phyloP scores from a whole-genome alignment of 2,113 vertebrate species.

The Leptocoma aspasia region DNA sequence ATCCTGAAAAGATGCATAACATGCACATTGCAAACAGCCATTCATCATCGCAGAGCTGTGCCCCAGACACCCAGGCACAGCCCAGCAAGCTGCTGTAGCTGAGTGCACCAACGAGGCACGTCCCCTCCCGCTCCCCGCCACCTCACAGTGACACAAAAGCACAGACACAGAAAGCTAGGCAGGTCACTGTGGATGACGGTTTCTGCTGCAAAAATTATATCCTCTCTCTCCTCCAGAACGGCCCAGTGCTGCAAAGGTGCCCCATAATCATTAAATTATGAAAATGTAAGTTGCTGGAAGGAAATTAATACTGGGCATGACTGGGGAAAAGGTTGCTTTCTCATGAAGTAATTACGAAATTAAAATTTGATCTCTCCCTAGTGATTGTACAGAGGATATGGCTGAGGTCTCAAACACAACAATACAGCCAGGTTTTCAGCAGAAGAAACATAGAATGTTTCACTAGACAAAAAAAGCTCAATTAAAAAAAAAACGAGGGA shows the following conservation, averaged over 20 bases:
- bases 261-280: conserved; percentile 65
- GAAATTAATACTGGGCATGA: conserved; percentile 69
- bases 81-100: not conserved
- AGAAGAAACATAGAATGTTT: not conserved
- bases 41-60: conserved; percentile 57
- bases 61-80: not conserved
- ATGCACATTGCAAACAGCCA: conserved; percentile 64
- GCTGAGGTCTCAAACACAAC: not conserved
- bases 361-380: conserved; percentile 70
- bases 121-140: rapidly evolving
- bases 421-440: not conserved
- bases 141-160: not conserved
- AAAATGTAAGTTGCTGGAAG: conserved; percentile 67
- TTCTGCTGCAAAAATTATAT: not conserved
- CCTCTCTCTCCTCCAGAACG: not conserved
- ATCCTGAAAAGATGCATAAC: conserved; percentile 71
- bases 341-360: conserved; percentile 75
- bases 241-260: conserved; percentile 31
- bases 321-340: conserved; percentile 65
- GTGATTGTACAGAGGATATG: conserved; percentile 37
- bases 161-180: not conserved
- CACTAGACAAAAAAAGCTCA: conserved; percentile 35
- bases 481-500: not conserved
- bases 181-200: not conserved
- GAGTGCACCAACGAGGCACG: not conserved